Conservation (phyloP, 2,888 invertebrate genomes). For the Dromius quadrimaculatus region DNA sequence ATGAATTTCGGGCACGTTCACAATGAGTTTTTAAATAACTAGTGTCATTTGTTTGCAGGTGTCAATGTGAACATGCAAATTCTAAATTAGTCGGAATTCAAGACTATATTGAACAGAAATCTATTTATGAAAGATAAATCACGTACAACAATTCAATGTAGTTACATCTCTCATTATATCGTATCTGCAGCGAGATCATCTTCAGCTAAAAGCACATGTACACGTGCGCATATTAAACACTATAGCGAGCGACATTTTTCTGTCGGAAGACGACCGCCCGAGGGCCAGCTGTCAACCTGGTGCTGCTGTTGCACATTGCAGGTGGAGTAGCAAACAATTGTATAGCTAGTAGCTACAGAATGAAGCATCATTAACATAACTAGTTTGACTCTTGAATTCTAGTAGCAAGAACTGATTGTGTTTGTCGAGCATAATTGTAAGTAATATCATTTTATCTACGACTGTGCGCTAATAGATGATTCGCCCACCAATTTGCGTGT, state of each 20-base stretch:
- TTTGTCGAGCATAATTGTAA: too few relatives aligned
- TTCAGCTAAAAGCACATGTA: neutral
- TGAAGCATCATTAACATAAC: too few relatives aligned
- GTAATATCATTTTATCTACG: too few relatives aligned
- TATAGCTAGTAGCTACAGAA: neutral
- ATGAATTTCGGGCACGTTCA: conserved; percentile 23
- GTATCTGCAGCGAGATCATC: conserved; percentile 5
- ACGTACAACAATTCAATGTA: neutral
- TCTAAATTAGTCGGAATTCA: conserved; percentile 16
- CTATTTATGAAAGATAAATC: neutral
- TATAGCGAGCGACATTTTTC: neutral
- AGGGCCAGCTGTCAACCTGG: conserved; percentile 16
- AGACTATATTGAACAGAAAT: too few relatives aligned
- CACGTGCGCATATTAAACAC: conserved; percentile 16
- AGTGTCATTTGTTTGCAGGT: conserved; percentile 43
- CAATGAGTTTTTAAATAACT: conserved; percentile 17
- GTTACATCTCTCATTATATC: conserved; percentile 2
- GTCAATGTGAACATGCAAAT: conserved; percentile 35
- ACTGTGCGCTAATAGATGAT: too few relatives aligned
- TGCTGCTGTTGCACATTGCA: neutral
- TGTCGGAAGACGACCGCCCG: neutral
- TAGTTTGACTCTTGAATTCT: too few relatives aligned
- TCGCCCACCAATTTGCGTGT: too few relatives aligned
- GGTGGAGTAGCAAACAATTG: neutral
- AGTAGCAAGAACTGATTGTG: too few relatives aligned